Percentiles rank a stretch among this genome's conserved stretches.
Conservation (phyloP, 2,797 vertebrate genomes). For the Xerus rutilus region DNA sequence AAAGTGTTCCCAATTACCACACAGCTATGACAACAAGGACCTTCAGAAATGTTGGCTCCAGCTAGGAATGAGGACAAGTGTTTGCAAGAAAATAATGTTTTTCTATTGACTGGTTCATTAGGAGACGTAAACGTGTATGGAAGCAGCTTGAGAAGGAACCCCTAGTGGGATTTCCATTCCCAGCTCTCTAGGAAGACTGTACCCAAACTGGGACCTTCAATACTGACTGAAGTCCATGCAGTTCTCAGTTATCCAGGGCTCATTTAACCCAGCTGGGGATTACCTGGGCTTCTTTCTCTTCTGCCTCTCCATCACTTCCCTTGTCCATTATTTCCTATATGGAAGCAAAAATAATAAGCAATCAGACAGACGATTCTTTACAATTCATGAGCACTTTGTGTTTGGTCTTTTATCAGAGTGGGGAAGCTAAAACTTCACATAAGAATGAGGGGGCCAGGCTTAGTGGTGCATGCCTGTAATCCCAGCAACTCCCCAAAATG, state of each 20-base stretch:
- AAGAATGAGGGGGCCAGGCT: not conserved
- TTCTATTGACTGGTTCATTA: constrained; percentile 67
- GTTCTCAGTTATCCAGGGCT: not conserved
- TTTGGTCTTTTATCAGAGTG: constrained; percentile 16
- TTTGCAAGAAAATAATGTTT: constrained; percentile 80
- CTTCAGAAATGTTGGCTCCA: constrained; percentile 70
- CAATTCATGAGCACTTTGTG: not conserved
- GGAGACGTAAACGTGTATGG: constrained; percentile 34
- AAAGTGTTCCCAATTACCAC: constrained; percentile 68
- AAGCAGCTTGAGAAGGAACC: constrained; percentile 55
- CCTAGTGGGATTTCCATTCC: constrained; percentile 15
- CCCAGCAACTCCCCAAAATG: no score
- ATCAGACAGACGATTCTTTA: not conserved
- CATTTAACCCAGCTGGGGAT: not conserved
- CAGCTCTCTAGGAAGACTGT: constrained; percentile 18
- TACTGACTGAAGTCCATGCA: not conserved
- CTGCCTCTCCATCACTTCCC: not conserved
- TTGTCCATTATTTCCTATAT: not conserved
- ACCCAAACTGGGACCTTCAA: not conserved
- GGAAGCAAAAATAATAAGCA: not conserved
- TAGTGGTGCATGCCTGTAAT: no score
- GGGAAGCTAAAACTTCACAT: not conserved
- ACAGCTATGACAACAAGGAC: constrained; percentile 84
- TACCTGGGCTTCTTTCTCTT: not conserved
- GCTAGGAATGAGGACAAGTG: constrained; percentile 66